These are phyloP conservation scores for Escarpia spicata DNA, from an alignment of 2,888 invertebrate genomes.

Conservation along the genomic window DNA sequence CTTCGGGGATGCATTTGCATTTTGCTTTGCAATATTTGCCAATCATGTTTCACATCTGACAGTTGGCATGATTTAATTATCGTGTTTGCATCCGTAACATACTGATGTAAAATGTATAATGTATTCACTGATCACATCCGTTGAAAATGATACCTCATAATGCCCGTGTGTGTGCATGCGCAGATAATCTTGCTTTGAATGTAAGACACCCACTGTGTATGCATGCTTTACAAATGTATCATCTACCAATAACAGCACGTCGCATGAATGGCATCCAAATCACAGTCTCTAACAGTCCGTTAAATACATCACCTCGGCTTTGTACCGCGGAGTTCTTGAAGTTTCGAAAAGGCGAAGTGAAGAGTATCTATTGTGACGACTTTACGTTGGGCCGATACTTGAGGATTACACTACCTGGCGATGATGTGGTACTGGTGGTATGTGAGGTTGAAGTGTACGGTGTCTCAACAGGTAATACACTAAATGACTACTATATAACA, in stretches of 20 bases:
- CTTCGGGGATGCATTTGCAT: no score
- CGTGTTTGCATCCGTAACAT: no score
- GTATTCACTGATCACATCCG: no score
- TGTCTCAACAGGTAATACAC: background rate
- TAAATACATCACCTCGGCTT: background rate
- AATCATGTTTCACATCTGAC: no score
- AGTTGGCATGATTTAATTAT: no score
- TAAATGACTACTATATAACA: no score
- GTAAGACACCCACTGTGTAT: background rate
- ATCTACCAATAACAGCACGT: background rate
- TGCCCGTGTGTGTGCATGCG: no score
- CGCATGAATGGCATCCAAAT: background rate
- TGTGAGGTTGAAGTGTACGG: constrained; percentile 12
- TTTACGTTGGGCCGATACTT: background rate
- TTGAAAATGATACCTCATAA: no score
- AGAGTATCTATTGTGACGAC: background rate
- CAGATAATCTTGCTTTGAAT: background rate
- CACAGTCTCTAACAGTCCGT: background rate
- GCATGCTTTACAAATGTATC: background rate
- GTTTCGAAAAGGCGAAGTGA: background rate
- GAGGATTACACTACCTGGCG: background rate
- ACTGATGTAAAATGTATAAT: no score
- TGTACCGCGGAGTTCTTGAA: background rate
- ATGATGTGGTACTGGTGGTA: background rate
- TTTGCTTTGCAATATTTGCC: no score